Percentiles rank a stretch among this genome's conserved stretches.
Evolutionary conservation across 2,888 invertebrate species (phyloP).

Genomic region (Arctia plantaginis): DNA sequence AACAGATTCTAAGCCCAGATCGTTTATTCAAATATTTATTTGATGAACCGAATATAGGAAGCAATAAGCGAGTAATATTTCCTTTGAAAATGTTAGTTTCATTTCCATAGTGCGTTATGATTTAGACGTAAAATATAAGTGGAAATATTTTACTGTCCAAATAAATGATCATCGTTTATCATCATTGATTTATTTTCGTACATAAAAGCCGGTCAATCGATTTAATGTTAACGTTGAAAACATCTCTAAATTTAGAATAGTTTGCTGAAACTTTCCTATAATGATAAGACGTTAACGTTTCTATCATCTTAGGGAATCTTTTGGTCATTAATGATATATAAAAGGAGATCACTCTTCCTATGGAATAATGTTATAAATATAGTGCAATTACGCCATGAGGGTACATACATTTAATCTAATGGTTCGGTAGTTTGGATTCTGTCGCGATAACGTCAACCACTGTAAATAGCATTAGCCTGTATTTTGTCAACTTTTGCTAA

Average conservation of each 20-base stretch:
- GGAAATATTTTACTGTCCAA: constrained; percentile 42
- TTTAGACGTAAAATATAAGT: constrained; percentile 31
- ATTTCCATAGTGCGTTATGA: constrained; percentile 40
- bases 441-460: constrained; percentile 78
- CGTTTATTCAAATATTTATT: constrained; percentile 55
- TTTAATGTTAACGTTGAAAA: not conserved
- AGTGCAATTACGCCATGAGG: constrained; percentile 57
- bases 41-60: constrained; percentile 56
- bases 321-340: constrained; percentile 14
- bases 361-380: constrained; percentile 51
- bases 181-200: not conserved
- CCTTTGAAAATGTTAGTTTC: constrained; percentile 51
- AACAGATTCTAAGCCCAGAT: constrained; percentile 43
- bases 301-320: not conserved
- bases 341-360: constrained; percentile 30
- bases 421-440: constrained; percentile 68
- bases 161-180: constrained; percentile 24
- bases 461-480: constrained; percentile 74
- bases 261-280: not conserved
- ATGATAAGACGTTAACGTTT: not conserved
- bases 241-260: not conserved
- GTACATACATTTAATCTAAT: constrained; percentile 68
- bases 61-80: constrained; percentile 53
- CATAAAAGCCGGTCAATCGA: not conserved
- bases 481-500: constrained; percentile 73